Evolutionary conservation across 53 echinoderm and acorn worm species (phyloP), one percentile per base, ranked within the genome.

Genomic region (Astropecten irregularis): DNA sequence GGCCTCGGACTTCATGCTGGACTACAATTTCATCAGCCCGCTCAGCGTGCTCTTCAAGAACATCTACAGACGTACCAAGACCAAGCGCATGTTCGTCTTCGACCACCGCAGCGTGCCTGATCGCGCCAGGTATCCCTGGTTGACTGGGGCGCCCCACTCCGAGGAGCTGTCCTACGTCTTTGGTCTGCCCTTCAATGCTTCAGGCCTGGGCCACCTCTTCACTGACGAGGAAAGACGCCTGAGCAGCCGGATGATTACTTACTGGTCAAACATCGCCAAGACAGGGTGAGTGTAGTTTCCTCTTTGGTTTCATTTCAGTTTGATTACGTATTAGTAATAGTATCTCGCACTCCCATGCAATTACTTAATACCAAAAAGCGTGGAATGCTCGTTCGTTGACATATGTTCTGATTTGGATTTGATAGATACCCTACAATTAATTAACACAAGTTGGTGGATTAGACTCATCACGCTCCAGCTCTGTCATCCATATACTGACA

Each of bases 201-300:
- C 84, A 0, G 66, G 66, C 69, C 47, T 76, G 34, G 85, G 84
- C 4, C 68, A 53, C 9, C 66, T 91, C 50, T 61, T 89, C 54
- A 88, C 77, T 9, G 54, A 73, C 2, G 85, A 91, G 27, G 93
- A 95, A 74, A 26, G 67, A 15, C 61, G 62, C 11, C 84, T 95
- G 19, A 88, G 89, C 14, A 59, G 84, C 37, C 84, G 72, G 18
- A 69, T 95, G 77, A 93, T 93, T 68, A 95, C 93, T 13, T 95
- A 93, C 51, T 95, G 96, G 96, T 83, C 90, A 2, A 95, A 95
- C 76, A 91, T 95, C 86, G 96, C 91, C 26, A 95, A 95, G 74
- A 85, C 82, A 48, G 96, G 96, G 96, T 95, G 73, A 95, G 91
- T 86, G 0, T 52, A 9, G 6, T 20, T 1, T 31, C 19, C 13